Conservation (phyloP, 2,888 invertebrate genomes). For the Rhodophaea formosa region DNA sequence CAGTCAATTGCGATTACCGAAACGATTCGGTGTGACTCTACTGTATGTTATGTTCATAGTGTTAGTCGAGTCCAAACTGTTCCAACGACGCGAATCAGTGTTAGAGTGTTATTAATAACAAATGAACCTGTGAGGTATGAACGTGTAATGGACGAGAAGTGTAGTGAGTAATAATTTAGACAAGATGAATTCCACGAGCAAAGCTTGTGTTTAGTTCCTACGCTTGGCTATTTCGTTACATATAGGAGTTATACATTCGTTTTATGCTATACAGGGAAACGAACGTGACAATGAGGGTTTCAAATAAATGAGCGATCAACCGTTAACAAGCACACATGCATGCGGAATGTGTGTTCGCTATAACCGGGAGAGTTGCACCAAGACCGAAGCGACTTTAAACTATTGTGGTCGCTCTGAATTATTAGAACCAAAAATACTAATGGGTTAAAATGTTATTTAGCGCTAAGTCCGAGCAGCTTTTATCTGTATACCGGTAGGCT, state of each 20-base stretch:
- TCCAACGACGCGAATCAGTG: conserved; percentile 41
- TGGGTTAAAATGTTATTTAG: conserved; percentile 18
- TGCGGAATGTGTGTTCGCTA: not conserved
- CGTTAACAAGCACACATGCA: not conserved
- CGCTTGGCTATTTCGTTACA: conserved; percentile 56
- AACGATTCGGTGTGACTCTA: conserved; percentile 41
- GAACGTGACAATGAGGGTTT: conserved; percentile 21
- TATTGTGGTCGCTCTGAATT: not conserved
- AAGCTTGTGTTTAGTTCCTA: conserved; percentile 79
- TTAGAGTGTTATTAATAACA: conserved; percentile 40
- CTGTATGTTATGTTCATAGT: conserved; percentile 44
- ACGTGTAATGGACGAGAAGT: conserved; percentile 45
- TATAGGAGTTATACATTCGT: conserved; percentile 36
- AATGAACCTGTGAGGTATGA: conserved; percentile 43
- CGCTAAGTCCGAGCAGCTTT: conserved; percentile 27
- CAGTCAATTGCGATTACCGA: conserved; percentile 55
- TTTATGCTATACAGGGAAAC: conserved; percentile 28
- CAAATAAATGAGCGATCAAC: conserved; percentile 15
- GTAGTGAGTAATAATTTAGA: conserved; percentile 51
- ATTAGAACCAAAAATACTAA: not conserved
- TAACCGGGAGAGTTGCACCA: not conserved
- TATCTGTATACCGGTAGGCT: conserved; percentile 29
- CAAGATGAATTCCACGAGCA: conserved; percentile 62
- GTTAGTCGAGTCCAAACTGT: conserved; percentile 45
- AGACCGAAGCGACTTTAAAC: not conserved